Evolutionary conservation across 1,140 invertebrate genomes (phyloP).

Genomic region (Stegodyphus mimosarum): DNA sequence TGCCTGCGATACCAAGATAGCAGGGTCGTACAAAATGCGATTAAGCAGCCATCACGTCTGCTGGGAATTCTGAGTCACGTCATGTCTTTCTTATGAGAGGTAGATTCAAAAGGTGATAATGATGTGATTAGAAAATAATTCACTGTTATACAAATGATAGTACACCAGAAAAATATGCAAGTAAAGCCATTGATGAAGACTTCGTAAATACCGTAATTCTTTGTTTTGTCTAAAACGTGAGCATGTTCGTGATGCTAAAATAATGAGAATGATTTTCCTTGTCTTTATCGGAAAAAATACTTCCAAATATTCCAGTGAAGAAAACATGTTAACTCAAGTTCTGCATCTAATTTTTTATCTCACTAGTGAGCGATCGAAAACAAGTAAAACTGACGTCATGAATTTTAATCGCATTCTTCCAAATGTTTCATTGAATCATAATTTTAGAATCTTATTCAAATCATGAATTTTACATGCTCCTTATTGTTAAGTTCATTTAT

Average conservation of each 20-base stretch:
- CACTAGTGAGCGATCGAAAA: no score
- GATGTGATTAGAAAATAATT: conserved; percentile 14
- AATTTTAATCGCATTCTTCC: no score
- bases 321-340: no score
- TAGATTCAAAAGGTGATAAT: not conserved
- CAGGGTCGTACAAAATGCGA: not conserved
- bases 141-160: not conserved
- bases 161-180: not conserved
- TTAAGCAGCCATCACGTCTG: not conserved
- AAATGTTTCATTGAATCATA: no score
- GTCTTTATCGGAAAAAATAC: not conserved
- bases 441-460: no score
- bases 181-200: no score
- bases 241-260: not conserved
- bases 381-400: no score
- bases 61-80: not conserved
- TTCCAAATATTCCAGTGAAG: not conserved
- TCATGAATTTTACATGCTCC: no score
- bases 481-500: no score
- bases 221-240: not conserved
- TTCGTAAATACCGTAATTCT: no score
- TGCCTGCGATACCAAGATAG: not conserved
- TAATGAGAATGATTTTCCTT: not conserved
- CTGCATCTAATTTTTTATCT: no score
- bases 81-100: conserved; percentile 7